Evolutionary conservation across 2,113 vertebrate genomes (phyloP), one percentile per base, ranked within the genome.

Genomic region (Myrmophylax atrothorax): DNA sequence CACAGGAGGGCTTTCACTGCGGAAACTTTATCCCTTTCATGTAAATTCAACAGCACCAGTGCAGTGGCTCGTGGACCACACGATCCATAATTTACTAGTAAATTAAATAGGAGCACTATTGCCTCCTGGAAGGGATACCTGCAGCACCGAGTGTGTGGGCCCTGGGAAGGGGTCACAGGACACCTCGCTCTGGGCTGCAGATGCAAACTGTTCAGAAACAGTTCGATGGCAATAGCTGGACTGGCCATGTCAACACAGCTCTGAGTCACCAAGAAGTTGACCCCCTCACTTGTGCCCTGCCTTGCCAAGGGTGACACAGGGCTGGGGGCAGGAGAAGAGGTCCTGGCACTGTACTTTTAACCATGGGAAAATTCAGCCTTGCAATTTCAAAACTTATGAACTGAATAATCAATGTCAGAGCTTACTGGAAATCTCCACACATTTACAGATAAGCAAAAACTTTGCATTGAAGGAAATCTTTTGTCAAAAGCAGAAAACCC

Each of bases 101-200:
- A 59, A 68, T 60, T 35, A 46, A 88, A 37, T 28, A 49, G 1
- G 1, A 70, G 6, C n/a, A 12, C 28, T 16, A 24, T 40, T 44
- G 25, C 42, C 49, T 56, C 20, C 37, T n/a, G 62, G 55, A 24
- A 52, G 10, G 2, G 49, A 31, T 23, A 11, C 40, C 56, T 20
- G 18, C 42, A 58, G 56, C 12, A 14, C 33, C 0, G 1, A 70
- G 50, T 0, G 0, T 1, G 0, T 0, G 1, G 28, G 14, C 87
- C 14, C 47, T 4, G 6, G 59, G 33, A 11, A 33, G 35, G 42
- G 25, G 18, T 55, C 63, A 67, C 25, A 40, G 68, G 7, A 4
- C 11, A 38, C 18, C n/a, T 31, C 37, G 9, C 24, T 74, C 50
- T 26, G 15, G 40, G 44, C 13, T 80, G 55, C 3, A 4, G 18